Evolutionary conservation across 1,140 invertebrate species (phyloP), one percentile per base, ranked within the genome.

Genomic region (Zaprionus vittiger): DNA sequence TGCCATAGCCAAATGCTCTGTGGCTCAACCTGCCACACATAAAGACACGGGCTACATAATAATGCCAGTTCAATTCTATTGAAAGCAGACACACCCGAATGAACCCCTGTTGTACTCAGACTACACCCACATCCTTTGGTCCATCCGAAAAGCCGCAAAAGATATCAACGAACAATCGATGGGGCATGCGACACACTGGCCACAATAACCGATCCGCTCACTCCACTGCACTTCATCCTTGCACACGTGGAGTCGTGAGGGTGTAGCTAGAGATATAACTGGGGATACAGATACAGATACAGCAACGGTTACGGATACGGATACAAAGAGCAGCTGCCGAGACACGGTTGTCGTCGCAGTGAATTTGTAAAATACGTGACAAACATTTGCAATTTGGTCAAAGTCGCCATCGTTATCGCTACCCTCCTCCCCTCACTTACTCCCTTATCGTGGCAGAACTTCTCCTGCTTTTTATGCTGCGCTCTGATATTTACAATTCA

Each of bases 301-400:
- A 61, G 74, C 72, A 72, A 89, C 67, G 75, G 78, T 73, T 72
- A 59, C 47, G 34, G 56, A 56, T 57, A 37, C 56, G 20, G 56
- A 67, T 57, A 69, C 11, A 56, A n/a, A 12, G 22, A 56, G 54
- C 70, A 67, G 66, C 76, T 75, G 60, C 49, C 44, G 69, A 73
- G 79, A 68, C 75, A 84, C 77, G 68, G 57, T 77, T 69, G 66
- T 85, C 81, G 76, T 90, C 79, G 82, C 86, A 90, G 76, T 90
- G 85, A 91, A 91, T 90, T 90, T 90, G 86, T 91, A 91, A 91
- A 91, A 91, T 90, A 90, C 85, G 85, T 90, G 85, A 90, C 85
- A 91, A 91, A 90, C 85, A 90, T 90, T 90, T 82, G 61, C 86
- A 91, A 90, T 90, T 90, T 80, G 76, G 73, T 82, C 60, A 71